phyloP scores from a whole-genome alignment of 2,797 vertebrate species.

The Tenualosa ilisha region DNA sequence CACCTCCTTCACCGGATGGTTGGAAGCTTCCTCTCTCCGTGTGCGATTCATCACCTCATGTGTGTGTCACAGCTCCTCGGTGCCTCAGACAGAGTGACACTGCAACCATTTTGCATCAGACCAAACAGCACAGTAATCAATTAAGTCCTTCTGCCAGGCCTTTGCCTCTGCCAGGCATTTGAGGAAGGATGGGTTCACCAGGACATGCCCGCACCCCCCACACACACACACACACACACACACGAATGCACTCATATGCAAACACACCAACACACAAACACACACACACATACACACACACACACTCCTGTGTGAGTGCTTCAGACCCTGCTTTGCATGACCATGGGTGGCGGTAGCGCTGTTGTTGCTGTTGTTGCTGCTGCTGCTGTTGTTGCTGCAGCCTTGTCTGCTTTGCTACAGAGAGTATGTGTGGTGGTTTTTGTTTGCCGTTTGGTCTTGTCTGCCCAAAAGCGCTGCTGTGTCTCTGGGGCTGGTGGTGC shows the following conservation, averaged over 20 bases:
- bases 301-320: too few species aligned
- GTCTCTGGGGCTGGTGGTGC: background rate
- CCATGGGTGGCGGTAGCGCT: background rate
- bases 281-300: too few species aligned
- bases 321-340: background rate
- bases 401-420: background rate
- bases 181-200: too few species aligned
- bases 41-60: background rate
- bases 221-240: too few species aligned
- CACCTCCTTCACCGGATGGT: constrained; percentile 3
- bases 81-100: background rate
- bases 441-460: background rate
- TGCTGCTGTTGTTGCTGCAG: background rate
- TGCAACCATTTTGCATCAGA: background rate
- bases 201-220: background rate
- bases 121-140: background rate
- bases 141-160: background rate
- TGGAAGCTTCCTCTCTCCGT: background rate
- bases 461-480: background rate
- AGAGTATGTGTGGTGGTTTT: background rate
- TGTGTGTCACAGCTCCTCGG: background rate
- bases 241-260: too few species aligned
- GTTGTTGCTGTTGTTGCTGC: too few species aligned
- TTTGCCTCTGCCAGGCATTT: background rate
- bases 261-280: too few species aligned